A percentile compares a stretch with the other conserved stretches of the same genome.
phyloP scores from a whole-genome alignment of 1,140 invertebrate genomes.

The Lucilia sericata region DNA sequence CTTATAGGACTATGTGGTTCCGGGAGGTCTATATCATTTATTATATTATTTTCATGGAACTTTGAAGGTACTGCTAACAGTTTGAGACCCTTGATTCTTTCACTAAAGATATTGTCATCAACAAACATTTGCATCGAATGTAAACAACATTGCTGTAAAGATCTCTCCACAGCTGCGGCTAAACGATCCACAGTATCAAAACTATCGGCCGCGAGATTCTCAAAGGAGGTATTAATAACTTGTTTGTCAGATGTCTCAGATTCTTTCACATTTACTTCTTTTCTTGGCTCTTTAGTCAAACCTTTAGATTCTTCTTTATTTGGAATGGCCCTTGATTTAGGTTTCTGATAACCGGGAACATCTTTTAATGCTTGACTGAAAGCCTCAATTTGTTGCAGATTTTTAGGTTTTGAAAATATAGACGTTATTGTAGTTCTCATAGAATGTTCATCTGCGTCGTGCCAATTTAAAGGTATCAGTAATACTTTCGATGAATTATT shows the following conservation, averaged over 20 bases:
- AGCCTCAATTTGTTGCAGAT: slow-evolving; percentile 49
- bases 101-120: not conserved
- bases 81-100: not conserved
- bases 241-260: not conserved
- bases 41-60: no score
- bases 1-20: no score
- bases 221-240: not conserved
- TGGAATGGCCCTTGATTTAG: no score
- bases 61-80: not conserved
- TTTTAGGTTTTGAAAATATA: slow-evolving; percentile 53
- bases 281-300: not conserved
- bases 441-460: slow-evolving; percentile 49
- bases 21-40: no score
- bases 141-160: slow-evolving; percentile 19
- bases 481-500: slow-evolving; percentile 55
- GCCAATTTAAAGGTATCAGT: slow-evolving; percentile 58
- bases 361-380: slow-evolving; percentile 32
- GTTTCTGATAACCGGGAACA: not conserved
- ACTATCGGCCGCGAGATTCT: not conserved
- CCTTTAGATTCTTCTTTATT: not conserved
- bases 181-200: not conserved
- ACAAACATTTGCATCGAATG: not conserved
- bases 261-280: not conserved
- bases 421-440: slow-evolving; percentile 53
- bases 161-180: not conserved